These are phyloP conservation scores for Potamarius usumacintae DNA, from an alignment of 2,113 vertebrate species.

Conservation along the genomic window DNA sequence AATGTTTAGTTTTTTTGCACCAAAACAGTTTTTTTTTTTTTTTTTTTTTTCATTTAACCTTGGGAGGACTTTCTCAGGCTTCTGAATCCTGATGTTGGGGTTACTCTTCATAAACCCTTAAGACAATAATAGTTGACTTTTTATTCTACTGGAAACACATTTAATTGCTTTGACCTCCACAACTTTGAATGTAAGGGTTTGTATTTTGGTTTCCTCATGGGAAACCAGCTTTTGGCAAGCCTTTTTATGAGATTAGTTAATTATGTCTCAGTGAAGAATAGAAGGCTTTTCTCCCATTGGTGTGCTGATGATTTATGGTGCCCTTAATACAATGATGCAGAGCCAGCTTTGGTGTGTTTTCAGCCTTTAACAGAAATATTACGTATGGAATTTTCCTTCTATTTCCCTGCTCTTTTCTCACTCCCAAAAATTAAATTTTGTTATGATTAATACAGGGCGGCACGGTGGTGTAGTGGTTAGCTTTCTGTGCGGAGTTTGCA, in stretches of 20 bases:
- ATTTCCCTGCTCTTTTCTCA: background rate
- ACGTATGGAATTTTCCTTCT: background rate
- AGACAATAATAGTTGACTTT: background rate
- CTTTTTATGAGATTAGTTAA: background rate
- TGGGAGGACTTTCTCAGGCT: background rate
- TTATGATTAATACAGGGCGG: background rate
- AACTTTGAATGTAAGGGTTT: background rate
- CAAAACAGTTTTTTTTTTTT: too few relatives aligned
- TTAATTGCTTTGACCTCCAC: background rate
- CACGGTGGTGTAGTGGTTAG: too few relatives aligned
- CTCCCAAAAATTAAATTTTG: background rate
- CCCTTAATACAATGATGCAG: background rate
- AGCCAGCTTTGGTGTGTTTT: background rate
- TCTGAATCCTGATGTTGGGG: background rate
- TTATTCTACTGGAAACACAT: background rate
- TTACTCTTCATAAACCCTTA: background rate
- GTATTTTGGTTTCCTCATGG: background rate
- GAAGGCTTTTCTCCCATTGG: background rate
- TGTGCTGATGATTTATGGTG: background rate
- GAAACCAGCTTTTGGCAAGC: background rate
- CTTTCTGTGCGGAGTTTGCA: too few relatives aligned
- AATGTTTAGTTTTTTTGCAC: background rate
- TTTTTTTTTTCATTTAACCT: background rate
- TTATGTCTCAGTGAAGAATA: background rate
- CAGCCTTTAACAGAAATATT: background rate